Evolutionary conservation across 2,113 vertebrate genomes (phyloP).

Genomic region (Ciconia boyciana): DNA sequence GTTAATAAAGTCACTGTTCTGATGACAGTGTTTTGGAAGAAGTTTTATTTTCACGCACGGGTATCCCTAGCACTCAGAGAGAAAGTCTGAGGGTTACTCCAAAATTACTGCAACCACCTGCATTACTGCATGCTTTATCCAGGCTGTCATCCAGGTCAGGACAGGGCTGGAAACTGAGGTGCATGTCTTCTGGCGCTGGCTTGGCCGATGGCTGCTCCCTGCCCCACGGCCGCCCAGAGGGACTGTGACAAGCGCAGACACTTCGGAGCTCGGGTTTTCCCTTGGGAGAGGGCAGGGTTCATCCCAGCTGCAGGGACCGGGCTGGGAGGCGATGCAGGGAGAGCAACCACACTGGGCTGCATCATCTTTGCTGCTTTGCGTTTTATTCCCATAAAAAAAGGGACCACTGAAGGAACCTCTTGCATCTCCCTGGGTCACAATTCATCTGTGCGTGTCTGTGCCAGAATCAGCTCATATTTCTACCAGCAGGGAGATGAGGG

Average conservation of each 20-base stretch:
- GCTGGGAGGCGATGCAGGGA: neutral
- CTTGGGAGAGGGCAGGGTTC: neutral
- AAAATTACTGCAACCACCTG: neutral
- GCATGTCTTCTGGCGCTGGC: neutral
- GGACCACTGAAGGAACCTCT: neutral
- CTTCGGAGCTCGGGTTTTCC: neutral
- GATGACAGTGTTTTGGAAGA: neutral
- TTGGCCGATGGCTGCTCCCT: neutral
- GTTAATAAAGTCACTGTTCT: constrained; percentile 60
- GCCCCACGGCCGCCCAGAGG: neutral
- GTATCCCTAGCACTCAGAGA: neutral
- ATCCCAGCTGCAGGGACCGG: rapidly evolving
- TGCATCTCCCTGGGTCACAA: neutral
- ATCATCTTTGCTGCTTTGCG: neutral
- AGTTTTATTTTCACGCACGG: neutral
- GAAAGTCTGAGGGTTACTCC: neutral
- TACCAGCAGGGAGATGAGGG: neutral
- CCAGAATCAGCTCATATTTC: neutral
- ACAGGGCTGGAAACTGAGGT: neutral
- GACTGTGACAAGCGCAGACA: rapidly evolving
- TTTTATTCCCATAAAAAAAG: neutral
- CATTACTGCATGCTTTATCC: rapidly evolving
- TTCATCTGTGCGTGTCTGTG: no score
- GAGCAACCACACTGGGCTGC: rapidly evolving
- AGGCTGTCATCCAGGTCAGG: neutral